Base-by-base conservation (phyloP, 1,140 invertebrate genomes). In the Monochamus saltuarius region DNA sequence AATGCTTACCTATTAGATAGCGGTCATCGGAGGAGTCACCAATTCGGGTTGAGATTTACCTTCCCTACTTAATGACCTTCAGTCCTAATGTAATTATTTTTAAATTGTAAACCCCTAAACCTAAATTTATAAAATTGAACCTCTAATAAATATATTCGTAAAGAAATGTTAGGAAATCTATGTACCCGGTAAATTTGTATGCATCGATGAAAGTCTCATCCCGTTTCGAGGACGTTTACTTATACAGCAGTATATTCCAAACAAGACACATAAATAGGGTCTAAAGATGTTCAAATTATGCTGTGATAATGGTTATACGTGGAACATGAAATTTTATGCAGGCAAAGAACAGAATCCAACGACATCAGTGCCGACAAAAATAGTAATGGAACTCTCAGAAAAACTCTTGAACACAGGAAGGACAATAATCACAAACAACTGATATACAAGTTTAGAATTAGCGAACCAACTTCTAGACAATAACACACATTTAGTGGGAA, bases 181-280 rank as follows among this genome's bases (percentile, higher is more conserved):
- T 13, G 61, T 58, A 10, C 59, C 63, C 17, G 46, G 38, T 8
- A 45, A 45, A 46, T 53, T 36, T 10, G 50, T 68, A 29, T 65
- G 53, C 47, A 66, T 66, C 22, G 66, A 68, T 40, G 66, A 68
- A 59, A 56, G 49, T 61, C n/a, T 78, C 37, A 56, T 76, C 7
- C 60, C 64, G 14, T 79, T 74, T 49, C 64, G 73, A 66, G 76
- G 77, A 10, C 52, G 76, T 4, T 54, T 79, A 14, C 46, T 40
- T 14, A 74, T 79, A 47, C 71, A 69, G 37, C 75, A 78, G 54
- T 81, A 79, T 61, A 75, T 78, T 16, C 72, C 75, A 14, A 68
- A 65, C 22, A 79, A 79, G 61, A 64, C 65, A 38, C 66, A 75
- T 52, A 69, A 73, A 56, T 79, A 75, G 65, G 73, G 77, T 13